A percentile compares a stretch with the other conserved stretches of the same genome.
phyloP scores from a whole-genome alignment of 1,140 invertebrate species.

The Cepaea nemoralis region DNA sequence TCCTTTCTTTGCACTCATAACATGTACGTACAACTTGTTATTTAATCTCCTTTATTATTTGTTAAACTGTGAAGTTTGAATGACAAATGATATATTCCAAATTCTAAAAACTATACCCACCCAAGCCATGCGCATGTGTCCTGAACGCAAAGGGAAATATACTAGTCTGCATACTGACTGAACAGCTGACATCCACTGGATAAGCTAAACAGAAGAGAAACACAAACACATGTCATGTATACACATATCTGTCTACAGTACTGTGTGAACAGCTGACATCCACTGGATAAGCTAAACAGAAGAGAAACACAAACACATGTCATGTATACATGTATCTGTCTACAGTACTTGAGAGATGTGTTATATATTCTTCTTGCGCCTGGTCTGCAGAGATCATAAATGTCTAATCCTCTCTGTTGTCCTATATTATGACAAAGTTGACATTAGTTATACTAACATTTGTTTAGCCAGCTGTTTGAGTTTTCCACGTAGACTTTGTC shows the following conservation, averaged over 20 bases:
- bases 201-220: constrained; percentile 46
- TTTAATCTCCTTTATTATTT: too few relatives aligned
- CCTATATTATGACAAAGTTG: too few relatives aligned
- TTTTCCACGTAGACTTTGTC: too few relatives aligned
- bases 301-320: neutral
- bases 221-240: neutral
- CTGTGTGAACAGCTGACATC: constrained; percentile 73
- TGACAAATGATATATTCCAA: neutral
- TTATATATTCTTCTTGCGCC: too few relatives aligned
- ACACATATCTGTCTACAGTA: constrained; percentile 86
- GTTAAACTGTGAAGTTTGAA: too few relatives aligned
- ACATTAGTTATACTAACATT: too few relatives aligned
- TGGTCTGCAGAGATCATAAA: too few relatives aligned
- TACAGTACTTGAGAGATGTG: too few relatives aligned
- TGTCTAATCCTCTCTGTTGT: too few relatives aligned
- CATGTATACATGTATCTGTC: constrained; percentile 85
- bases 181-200: constrained; percentile 61
- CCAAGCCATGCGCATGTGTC: constrained; percentile 91
- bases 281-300: constrained; percentile 52
- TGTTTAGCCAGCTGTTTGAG: too few relatives aligned
- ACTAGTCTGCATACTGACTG: constrained; percentile 82
- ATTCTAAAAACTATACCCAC: constrained; percentile 70
- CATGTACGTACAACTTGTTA: too few relatives aligned
- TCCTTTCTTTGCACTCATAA: too few relatives aligned
- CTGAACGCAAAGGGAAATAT: constrained; percentile 95